Base-by-base conservation (phyloP, 2,797 vertebrate genomes). In the Zalophus californianus region DNA sequence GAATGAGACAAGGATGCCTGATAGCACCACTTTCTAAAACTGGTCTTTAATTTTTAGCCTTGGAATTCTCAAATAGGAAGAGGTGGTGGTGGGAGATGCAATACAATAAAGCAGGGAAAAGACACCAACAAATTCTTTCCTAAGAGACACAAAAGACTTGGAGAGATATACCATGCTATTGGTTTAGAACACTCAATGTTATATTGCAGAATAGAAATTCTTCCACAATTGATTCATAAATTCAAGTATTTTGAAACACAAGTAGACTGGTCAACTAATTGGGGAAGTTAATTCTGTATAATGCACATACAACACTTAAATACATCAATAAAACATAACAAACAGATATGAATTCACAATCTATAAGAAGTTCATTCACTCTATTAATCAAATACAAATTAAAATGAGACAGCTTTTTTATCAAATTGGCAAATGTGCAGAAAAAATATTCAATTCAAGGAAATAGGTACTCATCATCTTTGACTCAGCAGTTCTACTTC, bases 221-320 rank as follows among this genome's bases (percentile, higher is more conserved):
- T 93, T 78, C 72, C 54, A 91, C 77, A 82, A 52, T 20, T 18
- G 16, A 95, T 73, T 88, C 50, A 86, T 52, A 82, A 89, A 89
- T 14, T 83, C 38, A 93, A 85, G 32, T 68, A 96, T 89, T 89
- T 52, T 92, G 48, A 86, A 91, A 94, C 54, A 75, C 14, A 93
- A 92, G 90, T 8, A 96, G 23, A 79, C 3, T 60, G 48, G 54
- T 52, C 64, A 94, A 77, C 64, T 83, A 91, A 80, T 1, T 84
- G 20, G 29, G 56, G 29, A 78, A 68, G 41, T 78, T 23, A 82
- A 21, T 32, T 64, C 54, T 91, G 11, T 82, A 20, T 70, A 72
- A 21, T 82, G 94, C 58, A 77, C 14, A 82, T 44, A 54, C 50
- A 88, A 92, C 38, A 94, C 23, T 85, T 89, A 87, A 85, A 72